These are phyloP conservation scores for Cosmorhoe ocellata DNA, from an alignment of 2,888 invertebrate genomes.

Conservation along the genomic window DNA sequence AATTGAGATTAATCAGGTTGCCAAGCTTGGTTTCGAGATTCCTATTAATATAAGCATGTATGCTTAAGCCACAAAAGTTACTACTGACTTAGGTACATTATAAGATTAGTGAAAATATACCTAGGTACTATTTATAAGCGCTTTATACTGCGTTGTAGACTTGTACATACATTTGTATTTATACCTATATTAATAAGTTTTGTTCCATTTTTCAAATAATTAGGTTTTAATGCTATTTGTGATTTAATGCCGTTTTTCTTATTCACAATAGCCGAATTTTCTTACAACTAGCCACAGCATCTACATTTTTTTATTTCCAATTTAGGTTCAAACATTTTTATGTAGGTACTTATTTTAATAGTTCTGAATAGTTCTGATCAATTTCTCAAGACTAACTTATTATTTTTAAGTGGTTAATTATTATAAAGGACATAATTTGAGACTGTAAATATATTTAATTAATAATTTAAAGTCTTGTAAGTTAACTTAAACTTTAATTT, in stretches of 20 bases:
- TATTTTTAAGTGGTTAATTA: too few relatives aligned
- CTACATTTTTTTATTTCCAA: too few relatives aligned
- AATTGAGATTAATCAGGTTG: conserved; percentile 33
- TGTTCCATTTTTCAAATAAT: conserved; percentile 7
- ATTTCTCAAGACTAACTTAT: too few relatives aligned
- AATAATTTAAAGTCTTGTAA: too few relatives aligned
- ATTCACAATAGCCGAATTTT: too few relatives aligned
- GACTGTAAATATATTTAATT: conserved; percentile 48
- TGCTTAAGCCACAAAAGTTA: conserved; percentile 51
- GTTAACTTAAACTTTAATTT: background rate
- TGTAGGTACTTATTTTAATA: too few relatives aligned
- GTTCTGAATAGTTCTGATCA: too few relatives aligned
- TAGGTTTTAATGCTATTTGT: background rate
- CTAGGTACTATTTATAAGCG: too few relatives aligned
- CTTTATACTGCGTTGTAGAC: conserved; percentile 24
- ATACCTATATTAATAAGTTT: conserved; percentile 5
- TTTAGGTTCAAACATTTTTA: too few relatives aligned
- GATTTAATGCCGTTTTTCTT: background rate
- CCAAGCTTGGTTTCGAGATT: conserved; percentile 55
- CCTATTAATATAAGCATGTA: conserved; percentile 54
- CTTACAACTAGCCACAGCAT: too few relatives aligned
- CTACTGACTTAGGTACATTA: conserved; percentile 45
- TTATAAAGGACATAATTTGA: too few relatives aligned
- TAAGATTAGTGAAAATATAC: conserved; percentile 35
- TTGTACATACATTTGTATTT: conserved; percentile 21